These are phyloP conservation scores for Aporophyla lueneburgensis DNA, from an alignment of 2,888 invertebrate genomes.

Conservation along the genomic window DNA sequence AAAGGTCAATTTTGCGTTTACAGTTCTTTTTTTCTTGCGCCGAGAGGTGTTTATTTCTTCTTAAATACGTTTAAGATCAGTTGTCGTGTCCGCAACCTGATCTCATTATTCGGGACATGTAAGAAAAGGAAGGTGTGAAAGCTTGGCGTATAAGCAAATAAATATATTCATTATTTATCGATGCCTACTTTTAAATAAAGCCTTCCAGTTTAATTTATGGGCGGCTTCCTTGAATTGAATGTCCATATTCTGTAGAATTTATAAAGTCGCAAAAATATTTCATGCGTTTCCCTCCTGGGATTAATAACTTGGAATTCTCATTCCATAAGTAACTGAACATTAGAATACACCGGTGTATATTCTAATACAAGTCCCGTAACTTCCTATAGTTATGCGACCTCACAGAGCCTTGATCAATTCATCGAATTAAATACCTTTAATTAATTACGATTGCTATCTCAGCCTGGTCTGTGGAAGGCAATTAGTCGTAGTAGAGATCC, in stretches of 20 bases:
- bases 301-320: slow-evolving; percentile 58
- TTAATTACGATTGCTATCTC: slow-evolving; percentile 87
- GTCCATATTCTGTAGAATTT: slow-evolving; percentile 21
- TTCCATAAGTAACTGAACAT: slow-evolving; percentile 42
- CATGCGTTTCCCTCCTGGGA: slow-evolving; percentile 34
- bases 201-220: slow-evolving; percentile 41
- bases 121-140: slow-evolving; percentile 45
- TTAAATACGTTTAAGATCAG: slow-evolving; percentile 66
- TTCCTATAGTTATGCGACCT: slow-evolving; percentile 73
- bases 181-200: slow-evolving; percentile 55
- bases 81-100: slow-evolving; percentile 61
- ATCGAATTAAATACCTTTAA: slow-evolving; percentile 84
- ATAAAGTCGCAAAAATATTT: slow-evolving; percentile 34
- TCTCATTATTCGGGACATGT: slow-evolving; percentile 61
- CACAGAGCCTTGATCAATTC: slow-evolving; percentile 82
- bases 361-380: slow-evolving; percentile 55
- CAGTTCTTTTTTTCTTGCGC: slow-evolving; percentile 41
- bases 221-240: slow-evolving; percentile 24
- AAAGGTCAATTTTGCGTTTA: slow-evolving; percentile 69
- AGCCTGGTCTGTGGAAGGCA: slow-evolving; percentile 75
- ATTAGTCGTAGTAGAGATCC: slow-evolving; percentile 79
- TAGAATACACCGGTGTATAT: slow-evolving; percentile 46
- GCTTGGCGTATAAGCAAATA: slow-evolving; percentile 48
- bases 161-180: slow-evolving; percentile 58
- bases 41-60: slow-evolving; percentile 61